phyloP scores from a whole-genome alignment of 2,797 vertebrate species.

The Gymnopithys bicolor region DNA sequence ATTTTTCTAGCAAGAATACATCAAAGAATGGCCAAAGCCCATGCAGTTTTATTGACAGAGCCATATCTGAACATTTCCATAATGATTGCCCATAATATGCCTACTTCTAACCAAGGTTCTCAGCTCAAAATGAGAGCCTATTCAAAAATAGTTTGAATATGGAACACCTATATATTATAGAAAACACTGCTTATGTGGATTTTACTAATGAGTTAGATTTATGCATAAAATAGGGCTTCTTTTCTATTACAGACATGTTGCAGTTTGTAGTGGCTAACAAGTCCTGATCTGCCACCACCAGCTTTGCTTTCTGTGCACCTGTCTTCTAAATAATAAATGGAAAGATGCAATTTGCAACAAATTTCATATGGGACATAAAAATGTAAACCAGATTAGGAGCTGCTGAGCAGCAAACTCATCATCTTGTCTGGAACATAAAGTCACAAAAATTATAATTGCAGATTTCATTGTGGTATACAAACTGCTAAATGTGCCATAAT shows the following conservation, averaged over 20 bases:
- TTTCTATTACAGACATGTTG: not conserved
- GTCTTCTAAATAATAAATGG: slow-evolving; percentile 54
- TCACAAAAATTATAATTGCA: slow-evolving; percentile 48
- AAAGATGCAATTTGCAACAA: slow-evolving; percentile 36
- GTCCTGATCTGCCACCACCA: not conserved
- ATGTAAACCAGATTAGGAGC: slow-evolving; percentile 19
- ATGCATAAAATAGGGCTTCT: not conserved
- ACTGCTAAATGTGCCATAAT: slow-evolving; percentile 59
- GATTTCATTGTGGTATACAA: slow-evolving; percentile 45
- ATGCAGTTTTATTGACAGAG: not conserved
- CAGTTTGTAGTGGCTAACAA: slow-evolving; percentile 3
- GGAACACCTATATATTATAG: not conserved
- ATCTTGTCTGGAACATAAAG: slow-evolving; percentile 55
- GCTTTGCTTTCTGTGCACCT: slow-evolving; percentile 38
- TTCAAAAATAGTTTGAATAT: not conserved
- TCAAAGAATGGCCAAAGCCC: not conserved
- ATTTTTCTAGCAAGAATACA: not conserved
- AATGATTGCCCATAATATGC: not conserved
- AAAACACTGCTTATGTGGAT: not conserved
- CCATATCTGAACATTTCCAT: not conserved
- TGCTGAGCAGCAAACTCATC: slow-evolving; percentile 54
- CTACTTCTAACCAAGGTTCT: not conserved
- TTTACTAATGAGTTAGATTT: slow-evolving; percentile 10
- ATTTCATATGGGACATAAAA: slow-evolving; percentile 52
- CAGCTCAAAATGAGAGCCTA: not conserved